A percentile compares a stretch with the other conserved stretches of the same genome.
Evolutionary conservation across 2,113 vertebrate species (phyloP).

Genomic region (Irena cyanogastra): DNA sequence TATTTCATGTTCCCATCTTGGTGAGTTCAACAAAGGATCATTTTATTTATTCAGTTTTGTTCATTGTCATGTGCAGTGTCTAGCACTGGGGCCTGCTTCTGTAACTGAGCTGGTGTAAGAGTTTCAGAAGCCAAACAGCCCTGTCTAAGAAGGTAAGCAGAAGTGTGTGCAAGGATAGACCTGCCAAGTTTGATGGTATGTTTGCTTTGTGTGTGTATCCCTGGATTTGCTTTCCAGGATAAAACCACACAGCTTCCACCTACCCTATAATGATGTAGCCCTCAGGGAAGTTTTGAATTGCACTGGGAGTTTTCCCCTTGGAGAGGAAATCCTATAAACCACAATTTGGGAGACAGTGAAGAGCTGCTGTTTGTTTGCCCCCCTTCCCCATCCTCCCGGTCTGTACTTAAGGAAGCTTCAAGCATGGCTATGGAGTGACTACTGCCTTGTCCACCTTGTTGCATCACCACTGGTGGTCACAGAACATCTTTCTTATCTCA

Average conservation of each 20-base stretch:
- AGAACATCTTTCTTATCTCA: background rate
- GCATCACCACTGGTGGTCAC: background rate
- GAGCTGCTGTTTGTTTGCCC: background rate
- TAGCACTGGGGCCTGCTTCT: background rate
- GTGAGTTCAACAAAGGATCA: background rate
- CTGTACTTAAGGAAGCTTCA: background rate
- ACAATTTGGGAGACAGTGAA: background rate
- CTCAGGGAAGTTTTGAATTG: background rate
- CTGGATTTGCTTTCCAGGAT: background rate
- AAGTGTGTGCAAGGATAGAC: background rate
- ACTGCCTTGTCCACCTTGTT: background rate
- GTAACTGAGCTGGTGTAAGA: background rate
- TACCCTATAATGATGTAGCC: background rate
- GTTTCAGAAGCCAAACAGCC: background rate
- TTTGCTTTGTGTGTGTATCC: background rate
- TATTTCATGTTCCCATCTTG: background rate
- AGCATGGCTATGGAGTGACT: accelerated
- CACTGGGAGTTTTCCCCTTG: background rate
- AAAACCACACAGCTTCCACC: background rate
- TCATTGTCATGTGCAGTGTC: background rate
- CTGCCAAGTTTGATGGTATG: background rate
- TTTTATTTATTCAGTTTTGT: background rate
- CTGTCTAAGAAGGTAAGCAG: background rate
- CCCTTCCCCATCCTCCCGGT: background rate
- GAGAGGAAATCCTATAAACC: background rate